These are phyloP conservation scores for Xanthia icteritia DNA, from an alignment of 2,888 invertebrate genomes.

Conservation along the genomic window DNA sequence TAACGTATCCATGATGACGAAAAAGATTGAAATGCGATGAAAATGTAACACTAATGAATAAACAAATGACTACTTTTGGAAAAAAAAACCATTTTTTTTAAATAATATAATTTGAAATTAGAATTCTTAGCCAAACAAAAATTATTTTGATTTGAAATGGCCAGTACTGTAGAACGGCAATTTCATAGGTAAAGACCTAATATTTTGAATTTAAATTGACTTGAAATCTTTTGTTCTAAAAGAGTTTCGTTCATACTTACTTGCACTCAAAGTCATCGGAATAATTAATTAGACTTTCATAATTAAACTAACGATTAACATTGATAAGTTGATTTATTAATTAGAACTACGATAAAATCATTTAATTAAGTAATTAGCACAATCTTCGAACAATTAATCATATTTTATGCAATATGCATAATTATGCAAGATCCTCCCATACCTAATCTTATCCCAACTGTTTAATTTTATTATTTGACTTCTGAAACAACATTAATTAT, in stretches of 20 bases:
- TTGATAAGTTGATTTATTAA: conserved; percentile 25
- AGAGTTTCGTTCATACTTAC: conserved; percentile 5
- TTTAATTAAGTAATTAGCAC: conserved; percentile 29
- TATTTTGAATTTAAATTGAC: neutral
- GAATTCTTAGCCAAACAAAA: no score
- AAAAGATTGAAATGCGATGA: no score
- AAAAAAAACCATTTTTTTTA: no score
- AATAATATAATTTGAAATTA: no score
- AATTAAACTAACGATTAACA: conserved; percentile 27
- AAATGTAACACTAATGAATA: no score
- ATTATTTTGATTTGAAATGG: no score
- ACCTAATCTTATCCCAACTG: neutral
- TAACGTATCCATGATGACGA: no score
- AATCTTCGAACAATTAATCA: conserved; percentile 25
- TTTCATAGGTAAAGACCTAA: no score
- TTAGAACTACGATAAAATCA: conserved; percentile 21
- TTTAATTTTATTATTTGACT: neutral
- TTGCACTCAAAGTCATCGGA: conserved; percentile 13
- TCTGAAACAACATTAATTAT: neutral
- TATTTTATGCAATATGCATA: neutral
- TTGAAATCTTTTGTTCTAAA: neutral
- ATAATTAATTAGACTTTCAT: conserved; percentile 27
- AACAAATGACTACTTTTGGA: no score
- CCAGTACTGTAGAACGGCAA: no score
- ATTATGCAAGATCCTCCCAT: neutral